Evolutionary conservation across 2,113 vertebrate genomes (phyloP).

Genomic region (Electrona antarctica): DNA sequence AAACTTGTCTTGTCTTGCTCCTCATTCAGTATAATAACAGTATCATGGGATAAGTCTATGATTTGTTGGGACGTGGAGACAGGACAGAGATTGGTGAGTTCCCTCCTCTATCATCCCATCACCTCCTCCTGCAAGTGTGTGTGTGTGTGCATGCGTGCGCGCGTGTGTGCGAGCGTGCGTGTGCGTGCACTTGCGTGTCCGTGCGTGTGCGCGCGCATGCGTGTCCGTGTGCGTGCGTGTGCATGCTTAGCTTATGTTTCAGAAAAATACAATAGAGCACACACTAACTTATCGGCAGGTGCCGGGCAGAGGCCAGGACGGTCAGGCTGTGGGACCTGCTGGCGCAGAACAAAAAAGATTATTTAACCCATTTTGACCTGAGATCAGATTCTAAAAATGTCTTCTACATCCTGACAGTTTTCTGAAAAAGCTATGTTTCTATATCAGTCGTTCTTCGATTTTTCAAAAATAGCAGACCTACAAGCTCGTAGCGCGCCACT

Average conservation of each 20-base stretch:
- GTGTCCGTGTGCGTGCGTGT: too few species aligned
- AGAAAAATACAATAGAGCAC: too few species aligned
- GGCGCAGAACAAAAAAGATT: conserved; percentile 35
- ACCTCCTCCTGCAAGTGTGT: background rate
- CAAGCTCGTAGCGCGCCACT: too few species aligned
- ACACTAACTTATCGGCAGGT: too few species aligned
- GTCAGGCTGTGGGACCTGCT: conserved; percentile 82
- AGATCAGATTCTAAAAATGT: too few species aligned
- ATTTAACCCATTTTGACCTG: too few species aligned
- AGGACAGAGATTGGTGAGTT: conserved; percentile 74
- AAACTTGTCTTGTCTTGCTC: conserved; percentile 4
- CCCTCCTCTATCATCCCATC: background rate
- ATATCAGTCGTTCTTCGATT: too few species aligned
- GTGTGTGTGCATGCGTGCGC: background rate
- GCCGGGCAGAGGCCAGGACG: conserved; percentile 57
- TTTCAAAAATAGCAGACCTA: too few species aligned
- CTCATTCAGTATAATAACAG: conserved; percentile 75
- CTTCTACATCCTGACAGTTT: too few species aligned
- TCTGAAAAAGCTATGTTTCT: too few species aligned
- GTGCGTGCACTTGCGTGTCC: conserved; percentile 7
- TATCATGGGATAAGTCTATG: conserved; percentile 80
- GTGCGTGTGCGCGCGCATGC: too few species aligned
- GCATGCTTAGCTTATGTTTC: too few species aligned
- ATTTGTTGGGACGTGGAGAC: conserved; percentile 81
- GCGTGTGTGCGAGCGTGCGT: conserved; percentile 2